Evolutionary conservation across 2,888 invertebrate species (phyloP), one percentile per base, ranked within the genome.

Genomic region (Brenthis hecate): DNA sequence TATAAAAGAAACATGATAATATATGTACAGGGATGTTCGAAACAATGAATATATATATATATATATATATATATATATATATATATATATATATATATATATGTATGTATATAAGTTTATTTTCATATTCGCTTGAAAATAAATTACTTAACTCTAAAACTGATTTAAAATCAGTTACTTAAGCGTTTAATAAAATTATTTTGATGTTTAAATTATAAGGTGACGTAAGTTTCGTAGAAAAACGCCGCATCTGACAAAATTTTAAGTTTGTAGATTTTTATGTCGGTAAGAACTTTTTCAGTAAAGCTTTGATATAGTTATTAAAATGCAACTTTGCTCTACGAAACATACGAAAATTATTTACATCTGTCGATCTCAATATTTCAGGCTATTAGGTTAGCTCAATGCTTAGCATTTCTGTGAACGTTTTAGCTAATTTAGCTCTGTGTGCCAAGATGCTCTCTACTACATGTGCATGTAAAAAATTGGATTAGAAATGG

Each of bases 401-500:
- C 66, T 19, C 56, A 56, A 70, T 32, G 50, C 47, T 67, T 64
- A 70, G 47, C 58, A 65, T 28, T 62, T 71, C 51, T 65, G 68
- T 71, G 65, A 68, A 68, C 58, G 65, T 57, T 70, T 62, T 62
- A 68, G 62, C 65, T 47, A 58, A 62, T 51, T 56, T 57, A 68
- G 62, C 62, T 62, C 55, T 48, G 28, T 70, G 68, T 69, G 72
- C 70, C 70, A 70, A 72, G 60, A 65, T 51, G 66, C 70, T 70
- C 70, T 72, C 70, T 71, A 69, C 47, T 43, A 11, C 11, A 43
- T 0, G 2, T 43, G 8, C 11, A 11, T 2, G 11, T 43, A 43
- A 43, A 43, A 11, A 43, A 43, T 43, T 11, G 11, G 6, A 43
- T 8, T 11, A 43, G 36, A 43, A 43, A 43, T 43, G 36, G 36